These are phyloP conservation scores for Mesopsocus fuscifrons DNA, from an alignment of 2,888 invertebrate genomes.

Conservation along the genomic window DNA sequence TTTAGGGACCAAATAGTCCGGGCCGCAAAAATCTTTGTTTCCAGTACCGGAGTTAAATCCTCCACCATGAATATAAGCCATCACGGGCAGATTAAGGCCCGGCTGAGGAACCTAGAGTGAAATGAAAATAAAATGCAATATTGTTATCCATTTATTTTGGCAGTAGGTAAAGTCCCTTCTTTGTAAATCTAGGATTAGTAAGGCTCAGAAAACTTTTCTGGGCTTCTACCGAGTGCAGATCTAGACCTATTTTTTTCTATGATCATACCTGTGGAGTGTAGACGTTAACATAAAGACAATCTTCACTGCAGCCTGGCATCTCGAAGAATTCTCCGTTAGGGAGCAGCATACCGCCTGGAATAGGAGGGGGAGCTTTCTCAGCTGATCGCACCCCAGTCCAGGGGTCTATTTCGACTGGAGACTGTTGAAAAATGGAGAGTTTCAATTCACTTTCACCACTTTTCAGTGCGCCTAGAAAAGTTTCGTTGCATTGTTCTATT, in stretches of 20 bases:
- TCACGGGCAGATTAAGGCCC: slow-evolving; percentile 13
- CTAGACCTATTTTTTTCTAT: no score
- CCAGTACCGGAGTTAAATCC: slow-evolving; percentile 14
- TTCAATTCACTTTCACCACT: no score
- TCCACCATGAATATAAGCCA: slow-evolving; percentile 15
- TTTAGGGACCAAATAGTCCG: slow-evolving; percentile 13
- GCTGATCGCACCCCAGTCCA: not conserved
- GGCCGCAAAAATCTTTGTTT: slow-evolving; percentile 12
- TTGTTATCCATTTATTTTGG: no score
- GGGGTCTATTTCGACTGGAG: not conserved
- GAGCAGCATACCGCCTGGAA: not conserved
- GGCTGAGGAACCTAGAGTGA: no score
- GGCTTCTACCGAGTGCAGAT: no score
- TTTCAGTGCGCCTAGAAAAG: no score
- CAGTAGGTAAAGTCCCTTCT: no score
- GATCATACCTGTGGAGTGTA: not conserved
- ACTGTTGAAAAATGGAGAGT: not conserved
- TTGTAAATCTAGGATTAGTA: no score
- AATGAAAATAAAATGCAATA: no score
- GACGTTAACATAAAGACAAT: not conserved
- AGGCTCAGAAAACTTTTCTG: no score
- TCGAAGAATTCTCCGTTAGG: not conserved
- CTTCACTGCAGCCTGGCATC: not conserved
- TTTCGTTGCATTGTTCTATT: no score
- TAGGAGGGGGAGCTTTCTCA: not conserved